Evolutionary conservation across 2,113 vertebrate genomes (phyloP).

Genomic region (Vidua chalybeata): DNA sequence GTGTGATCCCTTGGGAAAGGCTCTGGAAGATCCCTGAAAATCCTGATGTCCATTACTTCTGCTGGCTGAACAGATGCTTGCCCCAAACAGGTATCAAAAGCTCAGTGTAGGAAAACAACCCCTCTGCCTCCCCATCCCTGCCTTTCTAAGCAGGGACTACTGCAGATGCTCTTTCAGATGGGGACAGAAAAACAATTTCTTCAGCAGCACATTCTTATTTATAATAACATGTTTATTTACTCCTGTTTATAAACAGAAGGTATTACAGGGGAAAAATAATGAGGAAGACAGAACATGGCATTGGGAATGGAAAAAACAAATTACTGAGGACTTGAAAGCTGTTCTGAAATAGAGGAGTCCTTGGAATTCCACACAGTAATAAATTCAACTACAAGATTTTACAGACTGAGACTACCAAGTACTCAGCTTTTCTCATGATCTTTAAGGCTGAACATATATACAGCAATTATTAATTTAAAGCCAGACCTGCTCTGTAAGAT

Average conservation of each 20-base stretch:
- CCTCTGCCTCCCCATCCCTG: background rate
- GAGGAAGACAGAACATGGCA: background rate
- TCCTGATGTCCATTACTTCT: background rate
- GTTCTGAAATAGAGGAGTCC: background rate
- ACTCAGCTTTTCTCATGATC: background rate
- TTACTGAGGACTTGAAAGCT: background rate
- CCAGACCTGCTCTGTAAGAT: background rate
- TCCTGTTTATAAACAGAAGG: background rate
- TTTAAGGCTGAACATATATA: background rate
- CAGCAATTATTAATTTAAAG: background rate
- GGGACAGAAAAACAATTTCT: background rate
- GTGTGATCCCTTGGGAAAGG: background rate
- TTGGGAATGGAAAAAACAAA: background rate
- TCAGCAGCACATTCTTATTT: background rate
- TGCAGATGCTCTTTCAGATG: background rate
- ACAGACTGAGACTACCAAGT: background rate
- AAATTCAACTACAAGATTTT: background rate
- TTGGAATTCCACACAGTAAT: background rate
- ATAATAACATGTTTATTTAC: background rate
- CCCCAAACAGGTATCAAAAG: background rate
- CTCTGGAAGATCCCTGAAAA: background rate
- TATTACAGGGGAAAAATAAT: background rate
- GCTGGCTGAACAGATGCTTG: background rate
- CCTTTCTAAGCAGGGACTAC: background rate
- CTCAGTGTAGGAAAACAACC: accelerated